These are phyloP conservation scores for Labia minor DNA, from an alignment of 2,888 invertebrate species.

Conservation along the genomic window DNA sequence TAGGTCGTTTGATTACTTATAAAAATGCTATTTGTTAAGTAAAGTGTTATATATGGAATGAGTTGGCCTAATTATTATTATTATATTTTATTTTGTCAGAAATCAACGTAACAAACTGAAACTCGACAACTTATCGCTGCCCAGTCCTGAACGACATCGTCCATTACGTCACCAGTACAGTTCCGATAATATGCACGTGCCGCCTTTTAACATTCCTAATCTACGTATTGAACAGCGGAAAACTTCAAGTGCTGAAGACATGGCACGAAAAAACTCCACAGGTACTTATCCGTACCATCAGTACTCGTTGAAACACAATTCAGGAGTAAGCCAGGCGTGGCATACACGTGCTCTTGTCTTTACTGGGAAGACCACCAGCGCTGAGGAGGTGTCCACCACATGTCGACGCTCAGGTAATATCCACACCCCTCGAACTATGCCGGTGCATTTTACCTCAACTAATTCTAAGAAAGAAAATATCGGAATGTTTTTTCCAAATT, in stretches of 20 bases:
- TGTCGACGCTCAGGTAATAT: not conserved
- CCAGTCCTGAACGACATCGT: conserved; percentile 65
- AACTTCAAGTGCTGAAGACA: conserved; percentile 82
- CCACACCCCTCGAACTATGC: no score
- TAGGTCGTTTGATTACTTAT: no score
- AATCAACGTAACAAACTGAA: conserved; percentile 83
- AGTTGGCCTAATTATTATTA: no score
- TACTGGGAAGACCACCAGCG: not conserved
- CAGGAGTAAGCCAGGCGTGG: not conserved
- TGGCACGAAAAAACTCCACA: conserved; percentile 77
- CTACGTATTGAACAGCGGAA: conserved; percentile 75
- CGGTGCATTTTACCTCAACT: no score
- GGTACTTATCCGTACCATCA: conserved; percentile 39
- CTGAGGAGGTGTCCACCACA: not conserved
- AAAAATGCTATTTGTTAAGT: no score
- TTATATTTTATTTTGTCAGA: no score
- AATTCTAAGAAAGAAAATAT: no score
- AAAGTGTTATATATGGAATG: no score
- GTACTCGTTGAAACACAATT: not conserved
- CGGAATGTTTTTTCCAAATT: no score
- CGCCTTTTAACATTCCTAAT: conserved; percentile 80
- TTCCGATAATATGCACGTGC: conserved; percentile 74
- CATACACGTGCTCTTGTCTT: not conserved
- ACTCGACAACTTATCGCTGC: conserved; percentile 63
- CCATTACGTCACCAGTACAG: conserved; percentile 69